Evolutionary conservation across 2,888 invertebrate genomes (phyloP).

Genomic region (Nemapogon koenigi): DNA sequence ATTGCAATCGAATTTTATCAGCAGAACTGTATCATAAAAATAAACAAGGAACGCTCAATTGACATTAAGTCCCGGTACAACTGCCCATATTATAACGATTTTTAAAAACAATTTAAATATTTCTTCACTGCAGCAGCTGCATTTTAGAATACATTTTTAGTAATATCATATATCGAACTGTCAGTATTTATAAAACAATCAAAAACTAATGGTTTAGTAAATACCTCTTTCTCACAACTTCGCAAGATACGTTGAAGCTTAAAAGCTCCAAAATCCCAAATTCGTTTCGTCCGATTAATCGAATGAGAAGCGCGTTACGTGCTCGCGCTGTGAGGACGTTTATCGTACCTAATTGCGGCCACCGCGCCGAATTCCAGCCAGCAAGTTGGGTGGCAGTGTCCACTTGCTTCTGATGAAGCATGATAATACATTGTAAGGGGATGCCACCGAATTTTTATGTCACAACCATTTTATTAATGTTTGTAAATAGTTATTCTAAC

Average conservation of each 20-base stretch:
- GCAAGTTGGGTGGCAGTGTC: conserved; percentile 40
- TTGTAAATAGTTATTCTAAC: no score
- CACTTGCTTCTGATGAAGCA: conserved; percentile 22
- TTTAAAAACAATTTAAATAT: neutral
- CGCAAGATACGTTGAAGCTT: conserved; percentile 5
- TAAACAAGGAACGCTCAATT: conserved; percentile 41
- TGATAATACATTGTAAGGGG: conserved; percentile 2
- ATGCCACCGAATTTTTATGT: neutral
- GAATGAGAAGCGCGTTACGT: conserved; percentile 43
- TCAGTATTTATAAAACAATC: no score
- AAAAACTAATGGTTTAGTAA: no score
- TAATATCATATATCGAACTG: no score
- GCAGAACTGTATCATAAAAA: conserved; percentile 47
- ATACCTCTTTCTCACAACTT: no score
- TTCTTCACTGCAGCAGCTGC: no score
- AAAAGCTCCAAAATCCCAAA: conserved; percentile 15
- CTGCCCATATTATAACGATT: no score
- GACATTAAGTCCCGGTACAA: conserved; percentile 35
- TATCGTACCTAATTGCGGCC: conserved; percentile 58
- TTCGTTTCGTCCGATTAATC: conserved; percentile 48
- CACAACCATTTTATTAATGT: neutral
- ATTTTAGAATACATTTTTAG: no score
- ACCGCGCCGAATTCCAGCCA: conserved; percentile 38
- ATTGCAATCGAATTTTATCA: no score
- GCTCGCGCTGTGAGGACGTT: conserved; percentile 27